phyloP scores from a whole-genome alignment of 2,888 invertebrate genomes.

The Lithophane socia region DNA sequence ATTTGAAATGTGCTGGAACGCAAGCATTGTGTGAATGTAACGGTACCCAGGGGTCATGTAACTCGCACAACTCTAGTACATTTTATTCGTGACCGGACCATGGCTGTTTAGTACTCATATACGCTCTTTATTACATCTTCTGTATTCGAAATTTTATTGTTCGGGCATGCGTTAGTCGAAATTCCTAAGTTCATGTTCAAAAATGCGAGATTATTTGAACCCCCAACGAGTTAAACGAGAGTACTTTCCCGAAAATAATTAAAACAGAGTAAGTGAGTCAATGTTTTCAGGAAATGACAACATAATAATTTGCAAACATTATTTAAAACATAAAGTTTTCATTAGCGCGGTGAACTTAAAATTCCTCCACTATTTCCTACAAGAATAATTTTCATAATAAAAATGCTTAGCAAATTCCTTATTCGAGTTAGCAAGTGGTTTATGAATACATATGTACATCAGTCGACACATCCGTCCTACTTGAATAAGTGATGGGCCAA shows the following conservation, averaged over 20 bases:
- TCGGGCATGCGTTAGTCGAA: neutral
- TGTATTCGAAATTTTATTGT: constrained; percentile 46
- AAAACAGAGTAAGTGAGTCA: neutral
- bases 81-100: constrained; percentile 75
- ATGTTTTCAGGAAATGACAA: constrained; percentile 20
- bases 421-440: constrained; percentile 49
- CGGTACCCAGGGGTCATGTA: constrained; percentile 80
- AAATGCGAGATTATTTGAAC: constrained; percentile 3
- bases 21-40: constrained; percentile 79
- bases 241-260: neutral
- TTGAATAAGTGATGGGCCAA: constrained; percentile 64
- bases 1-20: constrained; percentile 81
- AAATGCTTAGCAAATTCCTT: constrained; percentile 47
- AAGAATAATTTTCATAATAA: constrained; percentile 60
- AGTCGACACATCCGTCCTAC: constrained; percentile 62
- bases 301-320: constrained; percentile 39
- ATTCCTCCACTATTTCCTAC: constrained; percentile 40
- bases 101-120: constrained; percentile 60
- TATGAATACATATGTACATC: constrained; percentile 61
- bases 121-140: constrained; percentile 54
- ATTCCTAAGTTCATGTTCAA: constrained; percentile 22
- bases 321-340: constrained; percentile 38
- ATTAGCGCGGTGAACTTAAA: constrained; percentile 17
- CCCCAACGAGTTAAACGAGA: neutral
- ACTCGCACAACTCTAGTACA: constrained; percentile 72